phyloP scores from a whole-genome alignment of 64 coral and sea anemone species.

The Trachythela sp. region DNA sequence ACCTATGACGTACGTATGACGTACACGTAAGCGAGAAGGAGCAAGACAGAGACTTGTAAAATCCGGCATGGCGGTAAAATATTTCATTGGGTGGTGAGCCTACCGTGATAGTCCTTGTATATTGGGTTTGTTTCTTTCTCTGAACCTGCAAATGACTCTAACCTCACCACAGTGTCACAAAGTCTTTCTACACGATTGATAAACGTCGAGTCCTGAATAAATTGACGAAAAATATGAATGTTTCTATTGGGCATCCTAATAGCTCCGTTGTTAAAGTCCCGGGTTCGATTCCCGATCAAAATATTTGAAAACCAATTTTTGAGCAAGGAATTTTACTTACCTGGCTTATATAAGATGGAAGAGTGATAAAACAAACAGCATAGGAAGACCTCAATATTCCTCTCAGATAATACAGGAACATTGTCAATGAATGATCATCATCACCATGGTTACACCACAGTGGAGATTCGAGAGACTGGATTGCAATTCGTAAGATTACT shows the following conservation, averaged over 20 bases:
- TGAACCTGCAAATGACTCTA: conserved; percentile 83
- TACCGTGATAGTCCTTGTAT: conserved; percentile 93
- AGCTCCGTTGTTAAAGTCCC: too few relatives aligned
- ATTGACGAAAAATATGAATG: not conserved
- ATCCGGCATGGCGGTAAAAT: not conserved
- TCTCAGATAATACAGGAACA: conserved; percentile 69
- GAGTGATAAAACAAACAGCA: conserved; percentile 63
- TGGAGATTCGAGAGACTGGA: conserved; percentile 67
- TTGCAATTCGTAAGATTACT: conserved; percentile 61
- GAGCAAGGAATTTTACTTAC: too few relatives aligned
- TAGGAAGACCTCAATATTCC: conserved; percentile 51
- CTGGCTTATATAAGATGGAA: too few relatives aligned
- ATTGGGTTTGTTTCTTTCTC: conserved; percentile 90
- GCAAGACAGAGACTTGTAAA: too few relatives aligned
- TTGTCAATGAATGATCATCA: conserved; percentile 40
- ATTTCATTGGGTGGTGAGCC: not conserved
- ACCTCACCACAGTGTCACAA: conserved; percentile 71
- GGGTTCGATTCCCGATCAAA: too few relatives aligned
- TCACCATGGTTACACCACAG: conserved; percentile 63
- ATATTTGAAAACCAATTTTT: too few relatives aligned
- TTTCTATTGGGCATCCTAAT: not conserved
- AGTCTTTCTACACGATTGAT: conserved; percentile 64
- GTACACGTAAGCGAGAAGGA: too few relatives aligned
- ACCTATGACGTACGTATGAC: too few relatives aligned
- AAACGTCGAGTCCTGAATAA: conserved; percentile 61